phyloP scores from a whole-genome alignment of 2,888 invertebrate species.

The Diarsia rubi region DNA sequence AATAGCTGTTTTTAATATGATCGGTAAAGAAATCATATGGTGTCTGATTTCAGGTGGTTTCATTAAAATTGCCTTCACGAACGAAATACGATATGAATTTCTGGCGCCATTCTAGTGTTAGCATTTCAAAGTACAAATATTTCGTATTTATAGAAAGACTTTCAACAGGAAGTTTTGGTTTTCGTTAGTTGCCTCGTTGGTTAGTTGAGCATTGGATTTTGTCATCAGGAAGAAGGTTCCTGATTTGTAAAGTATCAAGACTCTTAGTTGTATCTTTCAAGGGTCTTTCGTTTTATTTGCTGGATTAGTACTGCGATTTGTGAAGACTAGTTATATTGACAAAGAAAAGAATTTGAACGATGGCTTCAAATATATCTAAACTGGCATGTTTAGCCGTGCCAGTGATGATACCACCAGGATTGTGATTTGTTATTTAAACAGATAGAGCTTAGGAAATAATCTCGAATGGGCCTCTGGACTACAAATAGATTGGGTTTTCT shows the following conservation, averaged over 20 bases:
- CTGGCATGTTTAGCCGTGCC: conserved; percentile 11
- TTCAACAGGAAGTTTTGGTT: too few species aligned
- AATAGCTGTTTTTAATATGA: background rate
- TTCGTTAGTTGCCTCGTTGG: too few species aligned
- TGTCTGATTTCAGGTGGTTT: background rate
- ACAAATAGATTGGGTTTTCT: background rate
- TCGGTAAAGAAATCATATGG: background rate
- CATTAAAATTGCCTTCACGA: background rate
- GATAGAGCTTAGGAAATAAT: background rate
- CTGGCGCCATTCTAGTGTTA: background rate
- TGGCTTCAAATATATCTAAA: background rate
- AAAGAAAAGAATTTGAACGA: background rate
- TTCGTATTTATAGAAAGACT: too few species aligned
- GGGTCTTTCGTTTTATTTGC: background rate
- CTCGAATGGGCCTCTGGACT: background rate
- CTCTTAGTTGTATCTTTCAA: too few species aligned
- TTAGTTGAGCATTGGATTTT: too few species aligned
- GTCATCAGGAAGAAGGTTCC: too few species aligned
- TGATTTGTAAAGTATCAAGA: too few species aligned
- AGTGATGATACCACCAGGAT: background rate
- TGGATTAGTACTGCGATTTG: background rate
- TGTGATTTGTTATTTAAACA: conserved; percentile 7
- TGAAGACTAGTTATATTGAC: background rate
- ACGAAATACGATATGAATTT: background rate
- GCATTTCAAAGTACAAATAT: too few species aligned